Conservation (phyloP, 2,113 vertebrate genomes). For the Alligator mississippiensis region DNA sequence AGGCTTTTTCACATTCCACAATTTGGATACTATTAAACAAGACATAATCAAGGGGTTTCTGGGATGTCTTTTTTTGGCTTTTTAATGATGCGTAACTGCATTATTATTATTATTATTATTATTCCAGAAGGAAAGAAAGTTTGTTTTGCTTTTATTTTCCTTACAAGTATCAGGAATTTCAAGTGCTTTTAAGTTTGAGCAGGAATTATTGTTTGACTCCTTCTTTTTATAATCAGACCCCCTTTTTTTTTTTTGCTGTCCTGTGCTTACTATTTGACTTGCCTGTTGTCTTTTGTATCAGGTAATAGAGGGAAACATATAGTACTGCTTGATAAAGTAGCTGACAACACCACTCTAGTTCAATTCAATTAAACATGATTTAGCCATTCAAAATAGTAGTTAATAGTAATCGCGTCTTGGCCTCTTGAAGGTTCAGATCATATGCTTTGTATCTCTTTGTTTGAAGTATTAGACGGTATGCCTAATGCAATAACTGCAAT, state of each 20-base stretch:
- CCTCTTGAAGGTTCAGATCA: too few species aligned
- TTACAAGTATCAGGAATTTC: neutral
- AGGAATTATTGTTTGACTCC: neutral
- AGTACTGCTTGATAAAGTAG: neutral
- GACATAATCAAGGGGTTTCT: neutral
- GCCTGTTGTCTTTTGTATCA: neutral
- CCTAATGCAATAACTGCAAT: neutral
- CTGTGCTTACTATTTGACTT: neutral
- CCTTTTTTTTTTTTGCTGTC: neutral
- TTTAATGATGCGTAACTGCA: neutral
- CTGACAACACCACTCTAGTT: neutral
- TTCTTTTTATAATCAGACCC: neutral
- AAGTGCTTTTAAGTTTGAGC: neutral
- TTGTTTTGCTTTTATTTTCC: neutral
- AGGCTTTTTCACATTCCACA: neutral
- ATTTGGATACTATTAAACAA: neutral
- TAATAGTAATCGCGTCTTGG: too few species aligned
- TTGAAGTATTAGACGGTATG: neutral
- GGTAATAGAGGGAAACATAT: neutral
- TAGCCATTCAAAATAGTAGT: neutral
- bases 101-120: neutral
- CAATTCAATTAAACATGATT: neutral
- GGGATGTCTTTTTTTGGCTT: neutral
- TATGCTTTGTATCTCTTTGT: too few species aligned
- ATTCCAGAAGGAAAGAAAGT: neutral